Base-by-base conservation (phyloP, 1,140 invertebrate genomes). In the Ericerus pela region DNA sequence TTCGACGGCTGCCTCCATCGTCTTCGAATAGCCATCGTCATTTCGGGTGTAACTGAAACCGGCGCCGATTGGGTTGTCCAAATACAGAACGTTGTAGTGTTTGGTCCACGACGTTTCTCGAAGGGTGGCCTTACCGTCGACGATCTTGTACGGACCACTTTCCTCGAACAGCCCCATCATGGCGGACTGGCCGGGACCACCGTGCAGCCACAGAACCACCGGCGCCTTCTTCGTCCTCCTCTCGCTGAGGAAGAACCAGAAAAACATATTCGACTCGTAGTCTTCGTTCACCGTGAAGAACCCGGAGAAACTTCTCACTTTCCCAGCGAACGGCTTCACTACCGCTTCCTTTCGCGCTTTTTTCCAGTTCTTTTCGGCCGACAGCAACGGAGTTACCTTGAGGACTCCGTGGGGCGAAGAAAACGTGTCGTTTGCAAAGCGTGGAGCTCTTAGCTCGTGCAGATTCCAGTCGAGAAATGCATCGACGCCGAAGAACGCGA, bases 191-290 rank as follows among this genome's bases (percentile, higher is more conserved):
- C 84, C 84, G 1, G 83, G 84, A 0, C 85, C 79, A 36, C 84
- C 84, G 71, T 87, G 81, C 5, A 87, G 70, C 84, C 84, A 87
- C 16, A 87, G 63, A 2, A 85, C 59, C 4, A 87, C 73, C 10
- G 84, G 84, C 2, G 75, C 75, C 24, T 65, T 67, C 31, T 66
- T 65, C 52, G 64, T 64, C 38, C 69, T 64, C 3, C 61, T 68
- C 61, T 75, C 70, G 1, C 80, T 72, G 18, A 81, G 80, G 63
- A 85, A 85, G 65, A 79, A 85, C 83, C 83, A 85, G 68, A 86
- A 85, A 66, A 83, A 87, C 59, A 81, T 66, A 67, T 85, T 84
- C 2, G 82, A 84, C 61, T 78, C 72, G 59, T 70, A 77, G 1
- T 67, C 64, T 66, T 77, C 72, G 63, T 85, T 76, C 1, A 85